phyloP scores from a whole-genome alignment of 2,797 vertebrate species.

The Halcyon chelicuti region DNA sequence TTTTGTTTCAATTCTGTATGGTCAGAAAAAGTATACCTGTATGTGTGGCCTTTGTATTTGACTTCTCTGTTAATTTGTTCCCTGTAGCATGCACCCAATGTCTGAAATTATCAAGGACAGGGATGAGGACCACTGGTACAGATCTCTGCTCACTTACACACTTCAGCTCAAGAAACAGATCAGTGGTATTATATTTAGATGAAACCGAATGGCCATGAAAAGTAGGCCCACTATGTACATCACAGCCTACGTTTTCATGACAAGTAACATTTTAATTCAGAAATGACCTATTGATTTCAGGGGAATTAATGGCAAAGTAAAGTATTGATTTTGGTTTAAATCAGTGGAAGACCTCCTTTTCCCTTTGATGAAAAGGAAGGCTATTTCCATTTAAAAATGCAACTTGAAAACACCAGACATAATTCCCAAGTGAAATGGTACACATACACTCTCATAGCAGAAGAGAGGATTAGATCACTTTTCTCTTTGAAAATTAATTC shows the following conservation, averaged over 20 bases:
- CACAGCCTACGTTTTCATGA: not conserved
- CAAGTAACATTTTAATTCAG: conserved; percentile 3
- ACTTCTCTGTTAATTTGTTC: not conserved
- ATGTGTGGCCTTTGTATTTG: not conserved
- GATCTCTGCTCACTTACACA: not conserved
- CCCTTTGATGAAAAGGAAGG: not conserved
- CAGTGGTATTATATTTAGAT: not conserved
- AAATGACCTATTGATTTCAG: conserved; percentile 1
- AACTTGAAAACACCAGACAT: not conserved
- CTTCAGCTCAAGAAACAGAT: not conserved
- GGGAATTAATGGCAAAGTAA: not conserved
- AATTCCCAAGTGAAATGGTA: not conserved
- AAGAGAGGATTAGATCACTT: not conserved
- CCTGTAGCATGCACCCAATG: not conserved
- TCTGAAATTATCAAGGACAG: not conserved
- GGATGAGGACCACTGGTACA: not conserved
- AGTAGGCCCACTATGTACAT: not conserved
- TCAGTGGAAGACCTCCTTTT: not conserved
- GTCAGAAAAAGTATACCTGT: not conserved
- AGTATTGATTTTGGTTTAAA: conserved; percentile 17
- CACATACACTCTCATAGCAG: not conserved
- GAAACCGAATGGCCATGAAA: not conserved
- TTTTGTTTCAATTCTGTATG: not conserved
- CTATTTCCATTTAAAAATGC: not conserved
- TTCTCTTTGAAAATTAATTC: conserved; percentile 2